Conservation (phyloP, 2,888 invertebrate genomes). For the Drosophila suboccidentalis region DNA sequence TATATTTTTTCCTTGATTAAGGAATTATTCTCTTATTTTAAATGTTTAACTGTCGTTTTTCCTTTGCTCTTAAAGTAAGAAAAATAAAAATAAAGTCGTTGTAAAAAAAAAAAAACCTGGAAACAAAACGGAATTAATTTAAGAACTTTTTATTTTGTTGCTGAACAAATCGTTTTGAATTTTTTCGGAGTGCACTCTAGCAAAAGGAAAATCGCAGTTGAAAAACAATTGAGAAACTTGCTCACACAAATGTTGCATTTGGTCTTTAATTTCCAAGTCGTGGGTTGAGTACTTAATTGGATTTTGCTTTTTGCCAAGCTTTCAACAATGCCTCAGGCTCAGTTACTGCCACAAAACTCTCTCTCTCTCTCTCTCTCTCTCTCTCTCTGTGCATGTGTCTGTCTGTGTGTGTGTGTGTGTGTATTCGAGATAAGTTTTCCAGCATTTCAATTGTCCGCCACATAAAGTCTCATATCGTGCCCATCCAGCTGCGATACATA, state of each 20-base stretch:
- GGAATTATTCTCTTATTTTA: too few species aligned
- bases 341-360: constrained; percentile 1
- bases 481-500: constrained; percentile 27
- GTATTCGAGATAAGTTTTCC: constrained; percentile 49
- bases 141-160: background rate
- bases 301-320: constrained; percentile 41
- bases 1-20: too few species aligned
- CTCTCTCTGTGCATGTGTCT: background rate
- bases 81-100: too few species aligned
- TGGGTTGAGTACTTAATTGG: constrained; percentile 58
- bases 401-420: constrained; percentile 26
- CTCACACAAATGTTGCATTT: constrained; percentile 46
- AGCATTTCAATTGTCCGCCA: constrained; percentile 54
- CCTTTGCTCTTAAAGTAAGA: too few species aligned
- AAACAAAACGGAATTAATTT: too few species aligned
- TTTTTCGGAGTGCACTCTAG: too few species aligned
- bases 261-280: constrained; percentile 42
- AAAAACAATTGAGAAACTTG: constrained; percentile 43
- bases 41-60: too few species aligned
- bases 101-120: too few species aligned
- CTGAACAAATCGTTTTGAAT: too few species aligned
- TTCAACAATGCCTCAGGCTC: constrained; percentile 34
- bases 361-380: too few species aligned
- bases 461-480: constrained; percentile 26
- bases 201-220: constrained; percentile 26